Conservation (phyloP, 1,140 invertebrate species). For the Grapholita molesta region DNA sequence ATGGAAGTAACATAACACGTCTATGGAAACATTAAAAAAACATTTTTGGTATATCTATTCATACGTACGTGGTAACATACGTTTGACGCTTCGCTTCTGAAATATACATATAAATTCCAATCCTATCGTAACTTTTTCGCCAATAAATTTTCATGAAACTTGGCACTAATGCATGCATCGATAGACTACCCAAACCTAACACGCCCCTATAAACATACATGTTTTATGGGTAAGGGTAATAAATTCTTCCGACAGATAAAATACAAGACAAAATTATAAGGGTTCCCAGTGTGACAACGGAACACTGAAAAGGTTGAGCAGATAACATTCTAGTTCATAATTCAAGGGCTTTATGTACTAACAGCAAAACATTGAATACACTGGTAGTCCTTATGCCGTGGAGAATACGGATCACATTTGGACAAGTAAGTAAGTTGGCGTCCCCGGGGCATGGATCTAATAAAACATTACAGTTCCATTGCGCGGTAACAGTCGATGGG, state of each 20-base stretch:
- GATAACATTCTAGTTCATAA: conserved; percentile 15
- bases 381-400: too few species aligned
- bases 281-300: conserved; percentile 11
- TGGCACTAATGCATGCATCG: background rate
- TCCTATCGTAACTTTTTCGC: background rate
- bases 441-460: conserved; percentile 8
- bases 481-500: background rate
- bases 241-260: conserved; percentile 12
- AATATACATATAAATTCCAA: background rate
- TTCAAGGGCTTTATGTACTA: conserved; percentile 13
- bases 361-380: too few species aligned
- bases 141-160: background rate
- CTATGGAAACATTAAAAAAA: too few species aligned
- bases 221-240: background rate
- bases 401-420: too few species aligned
- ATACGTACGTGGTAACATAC: too few species aligned
- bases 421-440: conserved; percentile 10
- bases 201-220: conserved; percentile 4
- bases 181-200: background rate
- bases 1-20: too few species aligned
- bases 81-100: background rate
- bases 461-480: conserved; percentile 7
- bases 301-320: conserved; percentile 14
- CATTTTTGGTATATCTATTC: too few species aligned
- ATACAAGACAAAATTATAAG: conserved; percentile 15